Evolutionary conservation across 2,113 vertebrate genomes (phyloP).

Genomic region (Ceyx margarethae): DNA sequence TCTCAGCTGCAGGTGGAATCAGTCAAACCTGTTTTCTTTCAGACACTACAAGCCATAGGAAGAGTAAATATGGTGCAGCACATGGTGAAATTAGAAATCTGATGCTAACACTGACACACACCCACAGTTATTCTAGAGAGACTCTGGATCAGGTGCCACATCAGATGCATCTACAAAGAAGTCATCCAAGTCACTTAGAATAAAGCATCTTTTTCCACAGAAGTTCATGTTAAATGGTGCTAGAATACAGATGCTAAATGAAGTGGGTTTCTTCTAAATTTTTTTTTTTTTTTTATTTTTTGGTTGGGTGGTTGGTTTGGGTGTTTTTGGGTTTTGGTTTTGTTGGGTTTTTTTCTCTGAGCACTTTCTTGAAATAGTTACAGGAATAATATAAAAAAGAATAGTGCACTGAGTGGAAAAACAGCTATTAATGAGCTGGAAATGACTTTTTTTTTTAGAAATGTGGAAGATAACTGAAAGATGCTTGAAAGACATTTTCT

Average conservation of each 20-base stretch:
- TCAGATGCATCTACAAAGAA: neutral
- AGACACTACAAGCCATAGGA: neutral
- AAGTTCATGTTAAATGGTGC: neutral
- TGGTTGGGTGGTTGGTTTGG: too few species aligned
- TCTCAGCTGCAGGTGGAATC: neutral
- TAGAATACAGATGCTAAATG: neutral
- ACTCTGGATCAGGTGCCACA: neutral
- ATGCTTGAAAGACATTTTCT: neutral
- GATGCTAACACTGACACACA: neutral
- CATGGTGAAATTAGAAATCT: neutral
- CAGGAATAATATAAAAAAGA: neutral
- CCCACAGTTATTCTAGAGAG: neutral
- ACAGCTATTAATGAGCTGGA: neutral
- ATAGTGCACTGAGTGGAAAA: neutral
- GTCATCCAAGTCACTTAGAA: neutral
- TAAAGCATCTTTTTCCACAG: neutral
- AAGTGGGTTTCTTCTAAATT: neutral
- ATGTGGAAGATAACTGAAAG: neutral
- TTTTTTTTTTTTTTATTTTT: too few species aligned
- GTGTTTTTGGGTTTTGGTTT: too few species aligned
- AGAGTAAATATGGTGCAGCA: neutral
- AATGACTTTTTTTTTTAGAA: neutral
- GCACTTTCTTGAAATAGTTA: neutral
- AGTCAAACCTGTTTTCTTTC: neutral
- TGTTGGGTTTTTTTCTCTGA: neutral